Evolutionary conservation across 2,888 invertebrate species (phyloP).

Genomic region (Plagiodera versicolora): DNA sequence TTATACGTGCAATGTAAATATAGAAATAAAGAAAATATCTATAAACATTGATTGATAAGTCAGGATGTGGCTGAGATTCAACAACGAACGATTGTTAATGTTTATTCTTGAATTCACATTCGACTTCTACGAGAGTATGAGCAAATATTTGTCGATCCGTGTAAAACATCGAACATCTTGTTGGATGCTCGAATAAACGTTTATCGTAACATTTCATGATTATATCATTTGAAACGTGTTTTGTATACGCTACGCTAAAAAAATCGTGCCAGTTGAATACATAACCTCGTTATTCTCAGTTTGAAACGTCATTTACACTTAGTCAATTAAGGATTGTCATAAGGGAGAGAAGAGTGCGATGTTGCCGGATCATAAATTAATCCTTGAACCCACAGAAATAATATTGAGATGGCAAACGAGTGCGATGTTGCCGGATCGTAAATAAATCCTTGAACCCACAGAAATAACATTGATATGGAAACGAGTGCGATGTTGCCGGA

Average conservation of each 20-base stretch:
- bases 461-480: no score
- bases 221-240: neutral
- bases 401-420: no score
- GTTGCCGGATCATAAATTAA: no score
- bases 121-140: neutral
- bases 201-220: neutral
- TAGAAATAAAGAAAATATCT: neutral
- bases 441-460: no score
- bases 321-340: no score
- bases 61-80: neutral
- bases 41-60: constrained; percentile 1
- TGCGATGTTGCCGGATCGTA: no score
- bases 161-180: constrained; percentile 1
- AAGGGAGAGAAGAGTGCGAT: no score
- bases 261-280: no score
- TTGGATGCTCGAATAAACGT: neutral
- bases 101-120: neutral
- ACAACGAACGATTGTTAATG: neutral
- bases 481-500: no score
- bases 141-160: neutral
- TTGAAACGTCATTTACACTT: no score
- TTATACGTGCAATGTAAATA: neutral
- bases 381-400: no score
- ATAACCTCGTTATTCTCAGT: no score
- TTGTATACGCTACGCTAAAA: neutral